Evolutionary conservation across 2,797 vertebrate species (phyloP).

Genomic region (Steatocranus sp.): DNA sequence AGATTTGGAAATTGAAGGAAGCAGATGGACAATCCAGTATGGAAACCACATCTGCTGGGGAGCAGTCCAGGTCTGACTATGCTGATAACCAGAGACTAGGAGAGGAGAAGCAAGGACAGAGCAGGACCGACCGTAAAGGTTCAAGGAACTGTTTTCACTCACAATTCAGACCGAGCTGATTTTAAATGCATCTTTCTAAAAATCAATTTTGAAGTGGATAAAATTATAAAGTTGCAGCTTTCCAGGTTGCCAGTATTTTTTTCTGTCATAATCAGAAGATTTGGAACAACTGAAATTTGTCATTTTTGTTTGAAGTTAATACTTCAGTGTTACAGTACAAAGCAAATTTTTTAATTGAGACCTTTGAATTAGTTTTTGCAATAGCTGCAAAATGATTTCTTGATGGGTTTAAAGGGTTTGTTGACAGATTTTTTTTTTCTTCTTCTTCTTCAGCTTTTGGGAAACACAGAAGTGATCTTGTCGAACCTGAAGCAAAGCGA

Average conservation of each 20-base stretch:
- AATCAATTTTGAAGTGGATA: not conserved
- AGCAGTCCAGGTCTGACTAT: not conserved
- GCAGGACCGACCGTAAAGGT: not conserved
- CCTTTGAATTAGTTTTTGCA: not conserved
- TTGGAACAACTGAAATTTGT: not conserved
- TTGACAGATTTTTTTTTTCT: not conserved
- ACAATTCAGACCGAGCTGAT: not conserved
- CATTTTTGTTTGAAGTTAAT: not conserved
- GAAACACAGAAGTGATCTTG: slow-evolving; percentile 8
- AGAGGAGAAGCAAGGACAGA: not conserved
- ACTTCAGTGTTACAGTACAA: not conserved
- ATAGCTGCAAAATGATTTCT: not conserved
- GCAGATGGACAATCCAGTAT: not conserved
- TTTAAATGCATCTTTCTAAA: not conserved
- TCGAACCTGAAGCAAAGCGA: slow-evolving; percentile 15
- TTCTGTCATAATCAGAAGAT: not conserved
- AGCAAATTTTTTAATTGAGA: not conserved
- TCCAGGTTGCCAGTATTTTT: not conserved
- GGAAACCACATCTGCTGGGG: not conserved
- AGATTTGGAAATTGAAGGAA: not conserved
- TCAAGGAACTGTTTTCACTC: not conserved
- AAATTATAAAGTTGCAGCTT: not conserved
- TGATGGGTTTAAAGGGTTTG: not conserved
- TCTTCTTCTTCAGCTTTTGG: not conserved
- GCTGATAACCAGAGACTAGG: not conserved